Evolutionary conservation across 2,797 vertebrate species (phyloP), one percentile per base, ranked within the genome.

Genomic region (Trichosurus vulpecula): DNA sequence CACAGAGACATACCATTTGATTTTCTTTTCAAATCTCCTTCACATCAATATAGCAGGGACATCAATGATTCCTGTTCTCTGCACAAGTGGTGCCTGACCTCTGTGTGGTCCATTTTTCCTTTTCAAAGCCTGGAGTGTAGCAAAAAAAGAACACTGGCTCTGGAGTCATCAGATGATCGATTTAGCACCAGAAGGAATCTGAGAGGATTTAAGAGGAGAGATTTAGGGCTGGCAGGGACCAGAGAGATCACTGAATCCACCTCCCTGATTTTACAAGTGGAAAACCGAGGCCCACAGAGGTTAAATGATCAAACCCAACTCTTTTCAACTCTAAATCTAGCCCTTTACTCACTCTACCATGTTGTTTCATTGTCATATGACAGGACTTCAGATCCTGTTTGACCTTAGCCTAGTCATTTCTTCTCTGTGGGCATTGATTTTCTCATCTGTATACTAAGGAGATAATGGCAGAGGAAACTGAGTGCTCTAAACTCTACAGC

Each of bases 51-150:
- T 93, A 94, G 61, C 30, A 92, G 31, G 16, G 47, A 55, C 29
- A 81, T 90, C 94, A 96, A 92, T 94, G 95, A 93, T 94, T 53
- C 54, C 29, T 52, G n/a, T 91, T 97, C 95, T 95, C 90, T 91
- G 81, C n/a, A 87, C 90, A 93, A 94, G 87, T 56, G 92, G 93
- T 93, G 90, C 35, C 90, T 94, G 91, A 56, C 19, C 61, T 52
- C 91, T 97, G 95, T 54, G 92, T 55, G 90, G 5, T 95, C 13
- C 10, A 55, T 81, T 95, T 92, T 90, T 95, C 10, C 41, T 55
- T 91, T 91, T 91, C 41, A 91, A 87, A 87, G 74, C 74, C 41
- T 87, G 25, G 74, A 87, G 74, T 81, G 66, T 51, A 87, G 74
- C 47, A 27, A 27, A 51, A 51, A n/a, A 51, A 87, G 41, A 87